phyloP scores from a whole-genome alignment of 2,113 vertebrate species.

The Cepphus grylle region DNA sequence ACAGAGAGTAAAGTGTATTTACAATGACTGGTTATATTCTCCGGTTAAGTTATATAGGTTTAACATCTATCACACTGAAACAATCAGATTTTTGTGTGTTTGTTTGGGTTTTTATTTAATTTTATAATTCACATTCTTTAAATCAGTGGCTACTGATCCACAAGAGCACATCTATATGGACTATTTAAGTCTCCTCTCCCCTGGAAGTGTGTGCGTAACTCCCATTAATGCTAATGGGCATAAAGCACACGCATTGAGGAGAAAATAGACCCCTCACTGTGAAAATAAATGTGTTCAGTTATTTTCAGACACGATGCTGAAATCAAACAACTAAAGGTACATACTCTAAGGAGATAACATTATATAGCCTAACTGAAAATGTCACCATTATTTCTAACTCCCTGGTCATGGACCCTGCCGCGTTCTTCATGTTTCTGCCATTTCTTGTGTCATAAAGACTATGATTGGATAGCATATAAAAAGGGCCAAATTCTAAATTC shows the following conservation, averaged over 20 bases:
- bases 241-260: slow-evolving; percentile 53
- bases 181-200: slow-evolving; percentile 38
- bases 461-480: background rate
- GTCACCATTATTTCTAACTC: slow-evolving; percentile 57
- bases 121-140: slow-evolving; percentile 2
- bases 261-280: slow-evolving; percentile 75
- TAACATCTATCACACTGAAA: background rate
- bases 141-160: slow-evolving; percentile 24
- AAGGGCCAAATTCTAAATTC: background rate
- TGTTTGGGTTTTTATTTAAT: background rate
- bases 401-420: background rate
- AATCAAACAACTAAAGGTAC: slow-evolving; percentile 69
- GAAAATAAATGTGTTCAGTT: slow-evolving; percentile 76
- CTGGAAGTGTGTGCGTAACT: slow-evolving; percentile 37
- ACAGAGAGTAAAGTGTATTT: background rate
- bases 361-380: slow-evolving; percentile 47
- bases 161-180: slow-evolving; percentile 23
- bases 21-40: background rate
- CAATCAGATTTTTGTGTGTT: background rate
- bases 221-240: slow-evolving; percentile 69
- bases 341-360: slow-evolving; percentile 50
- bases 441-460: background rate
- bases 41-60: background rate
- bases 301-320: slow-evolving; percentile 63
- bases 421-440: background rate